Evolutionary conservation across 2,113 vertebrate species (phyloP).

Genomic region (Tretioscincus oriximinensis): DNA sequence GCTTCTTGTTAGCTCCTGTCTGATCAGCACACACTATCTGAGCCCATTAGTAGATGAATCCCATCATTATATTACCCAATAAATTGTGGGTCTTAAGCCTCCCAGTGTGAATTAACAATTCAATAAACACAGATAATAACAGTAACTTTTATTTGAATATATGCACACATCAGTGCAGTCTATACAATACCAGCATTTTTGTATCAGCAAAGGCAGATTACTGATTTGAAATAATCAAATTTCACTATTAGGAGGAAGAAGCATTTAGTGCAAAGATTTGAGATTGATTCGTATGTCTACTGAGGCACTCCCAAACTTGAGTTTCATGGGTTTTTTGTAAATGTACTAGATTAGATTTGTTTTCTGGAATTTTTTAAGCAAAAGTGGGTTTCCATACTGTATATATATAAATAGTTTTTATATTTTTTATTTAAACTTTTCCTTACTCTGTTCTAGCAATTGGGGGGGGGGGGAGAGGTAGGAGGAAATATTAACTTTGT

Average conservation of each 20-base stretch:
- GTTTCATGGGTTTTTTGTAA: conserved; percentile 43
- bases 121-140: conserved; percentile 27
- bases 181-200: conserved; percentile 56
- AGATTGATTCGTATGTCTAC: conserved; percentile 39
- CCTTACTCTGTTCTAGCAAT: conserved; percentile 49
- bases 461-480: conserved; percentile 33
- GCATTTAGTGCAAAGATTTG: conserved; percentile 68
- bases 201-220: conserved; percentile 52
- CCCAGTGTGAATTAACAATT: conserved; percentile 9
- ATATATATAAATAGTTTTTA: conserved; percentile 32
- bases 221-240: conserved; percentile 37
- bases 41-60: too few species aligned
- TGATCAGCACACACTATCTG: too few species aligned
- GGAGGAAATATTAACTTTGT: conserved; percentile 17
- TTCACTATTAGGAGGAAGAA: conserved; percentile 61
- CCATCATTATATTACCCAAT: too few species aligned
- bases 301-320: conserved; percentile 33
- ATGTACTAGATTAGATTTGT: conserved; percentile 26
- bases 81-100: too few species aligned
- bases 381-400: conserved; percentile 25
- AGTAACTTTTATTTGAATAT: conserved; percentile 64
- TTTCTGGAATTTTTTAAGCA: conserved; percentile 38
- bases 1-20: too few species aligned
- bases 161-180: conserved; percentile 45
- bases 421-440: conserved; percentile 37